Base-by-base conservation (phyloP, 2,888 invertebrate genomes). In the Philaethria dido region DNA sequence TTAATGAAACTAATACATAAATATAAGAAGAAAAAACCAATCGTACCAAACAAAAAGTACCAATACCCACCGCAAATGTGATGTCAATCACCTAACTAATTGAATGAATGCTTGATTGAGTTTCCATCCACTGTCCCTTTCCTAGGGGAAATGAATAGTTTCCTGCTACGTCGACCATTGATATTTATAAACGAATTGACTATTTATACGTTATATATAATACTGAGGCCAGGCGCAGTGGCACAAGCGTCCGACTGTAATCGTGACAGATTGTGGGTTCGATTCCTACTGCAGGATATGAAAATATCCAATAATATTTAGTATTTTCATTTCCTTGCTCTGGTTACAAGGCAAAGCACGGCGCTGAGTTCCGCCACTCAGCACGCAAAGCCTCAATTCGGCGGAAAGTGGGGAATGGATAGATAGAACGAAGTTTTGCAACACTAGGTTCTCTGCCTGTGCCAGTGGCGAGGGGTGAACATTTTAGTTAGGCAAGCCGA, bases 81-180 rank as follows among this genome's bases (percentile, higher is more conserved):
- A 80, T 79, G 83, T 83, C 86, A 82, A 82, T 86, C 85, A 81
- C 76, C 76, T 75, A 69, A 73, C 82, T 86, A 86, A 86, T 87
- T 86, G 84, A 84, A 84, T 83, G 83, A 81, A 80, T 83, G 83
- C 80, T 80, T 85, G 83, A 86, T 86, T 82, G 85, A 82, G 81
- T 85, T 79, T 77, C 78, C 77, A 65, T 75, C 78, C 77, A 67
- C 70, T 75, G 75, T 74, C 77, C 76, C 70, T 69, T 66, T 74
- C 83, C 76, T 80, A 57, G 62, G 82, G 84, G 83, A 83, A 83
- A 82, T 80, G 72, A 78, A 77, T 82, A 81, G 82, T 83, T 82
- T 78, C 72, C 77, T 70, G 65, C 39, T 74, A 72, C 59, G 65
- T 60, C 60, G 50, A 33, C 20, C 62, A 42, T 60, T 65, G 60